Base-by-base conservation (phyloP, 2,113 vertebrate species). In the Ursus arctos region DNA sequence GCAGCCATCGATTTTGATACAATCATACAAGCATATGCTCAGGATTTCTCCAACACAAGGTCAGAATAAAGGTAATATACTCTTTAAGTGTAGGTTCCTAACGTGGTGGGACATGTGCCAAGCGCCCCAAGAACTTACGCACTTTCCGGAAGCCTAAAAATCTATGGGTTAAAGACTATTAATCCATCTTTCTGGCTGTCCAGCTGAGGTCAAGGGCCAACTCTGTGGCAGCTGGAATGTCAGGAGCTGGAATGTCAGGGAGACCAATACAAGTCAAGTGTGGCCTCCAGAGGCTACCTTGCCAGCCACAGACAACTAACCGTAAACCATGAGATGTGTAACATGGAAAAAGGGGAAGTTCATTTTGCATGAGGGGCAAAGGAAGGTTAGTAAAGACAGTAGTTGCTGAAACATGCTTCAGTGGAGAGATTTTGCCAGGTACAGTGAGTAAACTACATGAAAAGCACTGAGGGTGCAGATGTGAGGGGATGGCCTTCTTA, bases 71-170 rank as follows among this genome's bases (percentile, higher is more conserved):
- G 19, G 51, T n/a, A 65, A 59, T 7, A 0, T 16, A 36, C 15
- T 57, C 65, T 79, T 94, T n/a, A 84, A 91, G 49, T 24, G n/a
- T 13, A 88, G 13, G 59, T 80, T 92, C 67, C 13, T 59, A 92
- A 65, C 36, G 12, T 53, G 51, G 55, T 65, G 69, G 19, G 6
- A 57, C 40, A 49, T 19, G 4, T 1, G 10, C 6, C 18, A 82
- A 12, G 31, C 7, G 26, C 18, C 69, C 26, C 49, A 80, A 83
- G 22, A 33, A 53, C 84, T 94, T 76, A 40, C 0, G 15, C 0
- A 49, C 31, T 51, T 96, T 43, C 40, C 21, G 10, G 55, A 87
- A 24, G 26, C 13, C 55, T 89, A 6, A 72, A 47, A n/a, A 69
- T 86, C 74, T 49, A 9, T 79, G 31, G 4, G 21, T 16, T 94